A percentile compares a stretch with the other conserved stretches of the same genome.
These are phyloP conservation scores for Trichogramma pretiosum DNA, from an alignment of 1,140 invertebrate species.

Conservation along the genomic window DNA sequence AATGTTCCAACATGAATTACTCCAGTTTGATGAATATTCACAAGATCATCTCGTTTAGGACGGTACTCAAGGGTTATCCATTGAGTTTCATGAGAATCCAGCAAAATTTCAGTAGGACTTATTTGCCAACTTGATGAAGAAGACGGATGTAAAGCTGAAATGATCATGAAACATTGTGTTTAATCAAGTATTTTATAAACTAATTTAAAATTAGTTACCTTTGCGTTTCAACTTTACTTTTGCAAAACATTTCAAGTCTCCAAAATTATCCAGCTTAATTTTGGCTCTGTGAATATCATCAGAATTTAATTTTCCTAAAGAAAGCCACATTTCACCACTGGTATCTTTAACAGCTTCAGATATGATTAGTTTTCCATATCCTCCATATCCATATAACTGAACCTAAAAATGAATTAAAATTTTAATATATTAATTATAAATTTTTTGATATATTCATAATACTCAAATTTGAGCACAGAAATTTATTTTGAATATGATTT, in stretches of 20 bases:
- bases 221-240: conserved; percentile 42
- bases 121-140: conserved; percentile 37
- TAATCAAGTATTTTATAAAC: not conserved
- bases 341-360: conserved; percentile 42
- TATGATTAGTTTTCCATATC: conserved; percentile 40
- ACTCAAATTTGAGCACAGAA: not conserved
- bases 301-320: conserved; percentile 41
- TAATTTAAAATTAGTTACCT: conserved; percentile 25
- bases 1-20: conserved; percentile 38
- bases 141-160: conserved; percentile 34
- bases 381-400: conserved; percentile 45
- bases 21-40: conserved; percentile 25
- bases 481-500: too few species aligned
- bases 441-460: not conserved
- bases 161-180: conserved; percentile 1
- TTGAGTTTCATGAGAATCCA: conserved; percentile 31
- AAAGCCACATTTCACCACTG: conserved; percentile 44
- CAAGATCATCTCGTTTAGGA: conserved; percentile 37
- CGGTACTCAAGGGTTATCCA: conserved; percentile 34
- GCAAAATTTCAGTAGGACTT: conserved; percentile 34
- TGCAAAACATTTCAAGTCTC: conserved; percentile 41
- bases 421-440: not conserved
- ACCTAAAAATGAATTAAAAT: conserved; percentile 24
- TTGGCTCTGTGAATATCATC: conserved; percentile 33
- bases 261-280: conserved; percentile 43